phyloP scores from a whole-genome alignment of 2,888 invertebrate species.

The Acronicta leporina region DNA sequence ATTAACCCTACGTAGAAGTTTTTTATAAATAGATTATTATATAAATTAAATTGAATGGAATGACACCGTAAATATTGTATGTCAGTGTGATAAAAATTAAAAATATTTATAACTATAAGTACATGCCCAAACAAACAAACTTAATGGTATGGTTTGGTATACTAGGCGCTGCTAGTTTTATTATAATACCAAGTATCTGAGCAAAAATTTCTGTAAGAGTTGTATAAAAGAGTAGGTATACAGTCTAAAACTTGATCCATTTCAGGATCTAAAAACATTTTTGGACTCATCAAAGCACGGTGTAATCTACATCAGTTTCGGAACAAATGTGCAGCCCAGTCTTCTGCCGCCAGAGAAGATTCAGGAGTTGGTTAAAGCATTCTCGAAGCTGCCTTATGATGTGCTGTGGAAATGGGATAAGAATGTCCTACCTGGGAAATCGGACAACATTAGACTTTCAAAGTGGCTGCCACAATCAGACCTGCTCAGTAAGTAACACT shows the following conservation, averaged over 20 bases:
- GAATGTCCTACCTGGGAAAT: slow-evolving; percentile 67
- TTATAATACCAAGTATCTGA: no score
- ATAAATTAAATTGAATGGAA: no score
- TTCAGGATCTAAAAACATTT: slow-evolving; percentile 71
- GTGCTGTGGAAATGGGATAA: slow-evolving; percentile 83
- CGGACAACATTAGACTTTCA: slow-evolving; percentile 74
- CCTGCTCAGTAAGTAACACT: slow-evolving; percentile 39
- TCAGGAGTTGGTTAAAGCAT: slow-evolving; percentile 66
- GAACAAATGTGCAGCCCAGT: slow-evolving; percentile 74
- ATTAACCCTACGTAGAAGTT: no score
- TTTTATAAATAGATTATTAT: no score
- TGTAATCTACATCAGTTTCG: slow-evolving; percentile 82
- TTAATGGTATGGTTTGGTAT: no score
- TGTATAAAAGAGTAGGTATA: not conserved
- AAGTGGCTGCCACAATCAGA: slow-evolving; percentile 83
- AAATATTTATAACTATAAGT: no score
- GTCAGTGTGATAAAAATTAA: no score
- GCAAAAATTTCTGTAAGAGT: no score
- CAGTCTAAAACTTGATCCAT: not conserved
- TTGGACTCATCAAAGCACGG: slow-evolving; percentile 77
- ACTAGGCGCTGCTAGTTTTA: no score
- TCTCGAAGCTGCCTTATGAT: slow-evolving; percentile 77
- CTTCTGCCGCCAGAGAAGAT: slow-evolving; percentile 68
- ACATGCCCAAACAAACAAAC: no score
- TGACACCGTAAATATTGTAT: no score